Conservation (phyloP, 1,140 invertebrate species). For the Nomia melanderi region DNA sequence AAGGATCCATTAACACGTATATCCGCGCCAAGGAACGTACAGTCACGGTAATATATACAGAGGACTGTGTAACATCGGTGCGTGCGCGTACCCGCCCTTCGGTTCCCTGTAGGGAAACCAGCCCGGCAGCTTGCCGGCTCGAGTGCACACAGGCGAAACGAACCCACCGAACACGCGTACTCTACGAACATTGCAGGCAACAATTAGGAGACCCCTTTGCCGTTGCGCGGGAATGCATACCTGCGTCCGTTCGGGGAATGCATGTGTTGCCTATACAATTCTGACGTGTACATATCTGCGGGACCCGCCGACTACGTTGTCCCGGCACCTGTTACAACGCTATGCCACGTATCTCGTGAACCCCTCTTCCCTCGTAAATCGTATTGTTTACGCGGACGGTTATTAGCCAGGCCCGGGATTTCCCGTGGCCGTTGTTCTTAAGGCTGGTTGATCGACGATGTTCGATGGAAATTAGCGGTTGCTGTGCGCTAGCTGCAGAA, state of each 20-base stretch:
- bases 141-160: conserved; percentile 36
- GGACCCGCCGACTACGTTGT: not conserved
- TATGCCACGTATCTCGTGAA: conserved; percentile 20
- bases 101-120: not conserved
- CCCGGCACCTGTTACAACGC: conserved; percentile 22
- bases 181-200: conserved; percentile 60
- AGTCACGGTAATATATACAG: conserved; percentile 50
- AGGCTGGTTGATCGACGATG: too few species aligned
- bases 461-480: too few species aligned
- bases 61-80: conserved; percentile 24
- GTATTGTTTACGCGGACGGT: conserved; percentile 21
- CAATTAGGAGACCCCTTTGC: conserved; percentile 62
- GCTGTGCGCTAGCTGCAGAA: too few species aligned
- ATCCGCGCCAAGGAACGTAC: conserved; percentile 61
- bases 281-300: conserved; percentile 45
- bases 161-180: conserved; percentile 38
- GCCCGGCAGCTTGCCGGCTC: not conserved
- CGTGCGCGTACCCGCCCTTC: conserved; percentile 25
- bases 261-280: conserved; percentile 46
- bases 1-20: conserved; percentile 66
- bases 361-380: conserved; percentile 17
- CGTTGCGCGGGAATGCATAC: conserved; percentile 44
- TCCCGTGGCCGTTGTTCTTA: not conserved
- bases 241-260: conserved; percentile 42
- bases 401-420: not conserved